Conservation (phyloP, 2,113 vertebrate genomes). For the Halichoeres trimaculatus region DNA sequence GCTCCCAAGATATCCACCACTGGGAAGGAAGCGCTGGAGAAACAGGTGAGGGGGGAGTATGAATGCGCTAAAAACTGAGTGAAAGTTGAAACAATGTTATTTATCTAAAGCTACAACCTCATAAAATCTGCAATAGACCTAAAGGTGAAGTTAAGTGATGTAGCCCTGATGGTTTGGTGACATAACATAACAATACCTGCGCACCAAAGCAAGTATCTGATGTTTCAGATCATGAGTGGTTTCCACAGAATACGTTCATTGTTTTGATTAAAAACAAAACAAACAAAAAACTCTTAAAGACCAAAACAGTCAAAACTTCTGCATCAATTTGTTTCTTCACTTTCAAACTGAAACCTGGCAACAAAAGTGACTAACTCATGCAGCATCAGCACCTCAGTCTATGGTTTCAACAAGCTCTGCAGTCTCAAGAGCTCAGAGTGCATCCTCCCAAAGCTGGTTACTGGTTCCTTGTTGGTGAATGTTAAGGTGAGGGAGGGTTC, state of each 20-base stretch:
- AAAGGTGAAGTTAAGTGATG: not conserved
- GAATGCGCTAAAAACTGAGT: not conserved
- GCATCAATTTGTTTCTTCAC: not conserved
- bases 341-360: not conserved
- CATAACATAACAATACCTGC: not conserved
- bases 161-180: not conserved
- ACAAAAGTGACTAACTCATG: slow-evolving; percentile 8
- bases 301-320: not conserved
- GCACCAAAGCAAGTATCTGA: not conserved
- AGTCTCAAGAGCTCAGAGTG: slow-evolving; percentile 22
- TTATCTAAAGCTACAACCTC: not conserved
- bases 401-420: slow-evolving; percentile 21
- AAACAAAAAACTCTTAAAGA: too few species aligned
- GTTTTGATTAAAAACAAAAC: too few species aligned
- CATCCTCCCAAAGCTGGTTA: slow-evolving; percentile 36
- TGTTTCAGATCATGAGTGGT: too few species aligned
- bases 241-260: too few species aligned
- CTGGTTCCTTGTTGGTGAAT: slow-evolving; percentile 1
- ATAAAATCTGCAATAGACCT: not conserved
- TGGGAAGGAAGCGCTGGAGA: slow-evolving; percentile 91
- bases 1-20: slow-evolving; percentile 87
- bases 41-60: slow-evolving; percentile 86
- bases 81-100: not conserved
- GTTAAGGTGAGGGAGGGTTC: not conserved
- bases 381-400: slow-evolving; percentile 24